phyloP scores from a whole-genome alignment of 1,140 invertebrate species.

The Gonioctena quinquepunctata region DNA sequence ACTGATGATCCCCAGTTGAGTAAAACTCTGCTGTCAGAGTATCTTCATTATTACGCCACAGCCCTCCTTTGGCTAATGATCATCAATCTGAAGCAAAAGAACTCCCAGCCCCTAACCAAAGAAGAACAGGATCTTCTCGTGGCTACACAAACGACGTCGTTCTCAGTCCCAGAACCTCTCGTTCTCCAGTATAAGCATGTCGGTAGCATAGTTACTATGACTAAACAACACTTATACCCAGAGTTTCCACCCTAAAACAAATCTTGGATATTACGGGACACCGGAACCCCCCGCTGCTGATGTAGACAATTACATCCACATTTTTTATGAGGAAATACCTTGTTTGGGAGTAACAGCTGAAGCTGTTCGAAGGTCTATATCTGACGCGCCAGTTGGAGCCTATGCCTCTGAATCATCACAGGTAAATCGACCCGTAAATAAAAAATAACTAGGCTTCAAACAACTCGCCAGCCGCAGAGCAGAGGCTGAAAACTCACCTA shows the following conservation, averaged over 20 bases:
- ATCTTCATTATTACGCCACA: background rate
- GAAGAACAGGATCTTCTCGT: background rate
- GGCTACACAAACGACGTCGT: background rate
- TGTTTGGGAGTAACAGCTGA: slow-evolving; percentile 17
- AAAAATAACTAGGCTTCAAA: background rate
- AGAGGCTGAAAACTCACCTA: too few species aligned
- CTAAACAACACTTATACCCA: too few species aligned
- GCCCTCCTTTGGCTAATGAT: background rate
- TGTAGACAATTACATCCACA: slow-evolving; percentile 12
- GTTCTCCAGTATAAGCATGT: too few species aligned
- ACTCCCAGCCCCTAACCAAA: background rate
- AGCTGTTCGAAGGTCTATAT: too few species aligned
- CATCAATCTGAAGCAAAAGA: background rate
- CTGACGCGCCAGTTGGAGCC: background rate
- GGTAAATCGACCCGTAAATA: background rate
- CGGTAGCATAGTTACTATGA: too few species aligned
- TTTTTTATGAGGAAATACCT: slow-evolving; percentile 20
- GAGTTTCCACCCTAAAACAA: background rate
- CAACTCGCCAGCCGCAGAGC: too few species aligned
- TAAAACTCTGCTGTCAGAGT: background rate
- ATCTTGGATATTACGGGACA: background rate
- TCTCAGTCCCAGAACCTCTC: background rate
- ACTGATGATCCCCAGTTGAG: background rate
- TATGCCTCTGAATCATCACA: background rate
- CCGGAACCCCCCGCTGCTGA: background rate